phyloP scores from a whole-genome alignment of 2,113 vertebrate species.

The Orycteropus afer region DNA sequence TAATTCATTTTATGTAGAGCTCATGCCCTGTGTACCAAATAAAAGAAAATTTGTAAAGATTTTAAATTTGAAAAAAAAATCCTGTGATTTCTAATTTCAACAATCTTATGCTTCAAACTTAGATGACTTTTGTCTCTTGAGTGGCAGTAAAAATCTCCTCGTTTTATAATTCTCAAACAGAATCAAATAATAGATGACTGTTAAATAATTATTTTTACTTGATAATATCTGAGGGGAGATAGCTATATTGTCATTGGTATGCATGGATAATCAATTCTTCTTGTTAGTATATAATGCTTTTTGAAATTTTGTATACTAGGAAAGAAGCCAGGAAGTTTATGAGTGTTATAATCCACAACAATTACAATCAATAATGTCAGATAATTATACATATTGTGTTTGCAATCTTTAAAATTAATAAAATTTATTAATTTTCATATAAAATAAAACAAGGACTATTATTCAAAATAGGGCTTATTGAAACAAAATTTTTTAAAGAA shows the following conservation, averaged over 20 bases:
- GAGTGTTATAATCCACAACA: conserved; percentile 26
- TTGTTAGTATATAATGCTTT: conserved; percentile 26
- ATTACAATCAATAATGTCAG: conserved; percentile 28
- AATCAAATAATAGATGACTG: not conserved
- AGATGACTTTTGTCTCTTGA: conserved; percentile 20
- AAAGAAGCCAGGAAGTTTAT: conserved; percentile 22
- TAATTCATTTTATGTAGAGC: not conserved
- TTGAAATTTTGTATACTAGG: not conserved
- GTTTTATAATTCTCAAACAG: conserved; percentile 27
- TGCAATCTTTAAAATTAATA: not conserved
- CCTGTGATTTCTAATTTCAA: not conserved
- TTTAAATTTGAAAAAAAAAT: not conserved
- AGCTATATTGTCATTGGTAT: not conserved
- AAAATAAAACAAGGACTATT: not conserved
- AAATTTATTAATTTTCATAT: conserved; percentile 15
- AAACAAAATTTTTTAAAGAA: not conserved
- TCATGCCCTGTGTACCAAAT: not conserved
- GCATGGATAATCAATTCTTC: not conserved
- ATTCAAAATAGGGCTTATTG: not conserved
- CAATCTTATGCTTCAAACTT: not conserved
- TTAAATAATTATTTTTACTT: conserved; percentile 32
- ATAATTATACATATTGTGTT: not conserved
- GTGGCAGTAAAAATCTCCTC: not conserved
- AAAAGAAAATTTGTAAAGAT: not conserved
- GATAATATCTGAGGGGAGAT: not conserved